Base-by-base conservation (phyloP, 2,113 vertebrate genomes). In the Notarius quadriscutis region DNA sequence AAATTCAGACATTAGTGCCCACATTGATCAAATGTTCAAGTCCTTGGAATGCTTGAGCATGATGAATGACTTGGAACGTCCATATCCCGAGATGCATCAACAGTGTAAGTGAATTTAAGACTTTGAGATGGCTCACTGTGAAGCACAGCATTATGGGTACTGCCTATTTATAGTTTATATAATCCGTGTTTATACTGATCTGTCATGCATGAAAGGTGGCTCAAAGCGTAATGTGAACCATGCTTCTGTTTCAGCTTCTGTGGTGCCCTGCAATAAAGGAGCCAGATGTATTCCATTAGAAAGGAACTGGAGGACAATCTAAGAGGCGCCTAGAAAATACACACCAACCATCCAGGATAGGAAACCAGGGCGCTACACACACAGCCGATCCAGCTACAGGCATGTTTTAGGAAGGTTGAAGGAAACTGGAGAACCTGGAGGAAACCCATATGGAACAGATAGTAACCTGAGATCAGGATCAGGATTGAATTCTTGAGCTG, bases 161-260 rank as follows among this genome's bases (percentile, higher is more conserved):
- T 53, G 84, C 14, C 14, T 86, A 79, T 86, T 86, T 67, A 79
- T 79, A 79, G 84, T 11, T 9, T 51, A 65, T 25, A 62, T 85
- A 62, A 79, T 53, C 57, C 11, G 20, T 50, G 84, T 58, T 85
- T 50, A 72, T 60, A 78, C 53, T 63, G 57, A 41, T 85, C 57
- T 51, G 74, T 78, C 84, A 85, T 50, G 84, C 25, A 78, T 77
- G 69, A 63, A 85, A 15, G n/a, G n/a, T 55, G 71, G 71, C 53
- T 82, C 18, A 63, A 51, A 57, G 30, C 50, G 6, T 55, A 60
- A 81, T 30, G 57, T n/a, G 48, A 69, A 71, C 17, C 65, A 14
- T 14, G 83, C 48, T 25, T 51, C 62, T 15, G n/a, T 67, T 53
- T 51, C 14, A 69, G 27, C 51, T 30, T 17, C n/a, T 34, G 27